Base-by-base conservation (phyloP, 2,888 invertebrate genomes). In the Habrosyne pyritoides region DNA sequence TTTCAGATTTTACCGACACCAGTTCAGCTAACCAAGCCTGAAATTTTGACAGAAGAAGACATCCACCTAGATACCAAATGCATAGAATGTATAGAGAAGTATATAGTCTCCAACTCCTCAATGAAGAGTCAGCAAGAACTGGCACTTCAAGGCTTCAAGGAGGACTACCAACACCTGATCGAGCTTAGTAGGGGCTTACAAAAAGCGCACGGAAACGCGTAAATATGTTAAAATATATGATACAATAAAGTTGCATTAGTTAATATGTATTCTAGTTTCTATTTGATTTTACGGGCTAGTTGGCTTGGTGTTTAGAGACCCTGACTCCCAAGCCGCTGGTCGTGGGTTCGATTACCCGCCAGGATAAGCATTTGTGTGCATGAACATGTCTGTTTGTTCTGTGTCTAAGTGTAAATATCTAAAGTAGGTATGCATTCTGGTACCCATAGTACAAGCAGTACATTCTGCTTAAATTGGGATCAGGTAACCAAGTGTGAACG, bases 61-160 rank as follows among this genome's bases (percentile, higher is more conserved):
- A 87, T 93, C 1, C 86, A 93, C 53, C 83, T 91, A 24, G 94
- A 95, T 71, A 93, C 93, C 51, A 83, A 93, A 64, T 93, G 94
- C 59, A 60, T 94, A 0, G 89, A 93, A 51, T 93, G 94, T 63
- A 84, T 96, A 52, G 93, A 95, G 64, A 87, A 91, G 57, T 97
- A 94, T 77, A 94, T 95, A 12, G 81, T 89, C 12, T 86, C 91
- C 28, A 94, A 94, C 71, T 94, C 96, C 0, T 78, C 93, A 1
- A 95, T 95, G 83, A 95, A 94, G 81, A 94, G 94, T 4, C 94
- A 95, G 57, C 92, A 97, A 47, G 95, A 95, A 69, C 79, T 96
- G 49, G 95, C 96, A 0, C 75, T 97, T n/a, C 95, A 96, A 77
- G 94, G 95, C 5, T 95, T 95, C 67, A 94, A 94, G 69, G 96